Evolutionary conservation across 1,140 invertebrate genomes (phyloP).

Genomic region (Physella acuta): DNA sequence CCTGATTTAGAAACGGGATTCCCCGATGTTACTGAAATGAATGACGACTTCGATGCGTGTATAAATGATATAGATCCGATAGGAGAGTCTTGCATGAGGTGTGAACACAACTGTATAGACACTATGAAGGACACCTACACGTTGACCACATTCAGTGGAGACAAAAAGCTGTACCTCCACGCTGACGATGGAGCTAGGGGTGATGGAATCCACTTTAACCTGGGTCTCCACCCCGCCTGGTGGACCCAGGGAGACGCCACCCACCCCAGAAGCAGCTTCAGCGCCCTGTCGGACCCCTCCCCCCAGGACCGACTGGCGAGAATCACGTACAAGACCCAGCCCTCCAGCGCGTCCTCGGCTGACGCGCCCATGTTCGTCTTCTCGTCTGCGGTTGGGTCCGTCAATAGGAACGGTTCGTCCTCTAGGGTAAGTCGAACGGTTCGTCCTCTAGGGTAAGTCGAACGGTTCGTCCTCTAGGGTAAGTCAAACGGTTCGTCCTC

Average conservation of each 20-base stretch:
- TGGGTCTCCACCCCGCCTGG: conserved; percentile 5
- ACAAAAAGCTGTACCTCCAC: not conserved
- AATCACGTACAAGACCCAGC: conserved; percentile 18
- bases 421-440: conserved; percentile 8
- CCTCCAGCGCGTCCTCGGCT: not conserved
- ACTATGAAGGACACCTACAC: conserved; percentile 13
- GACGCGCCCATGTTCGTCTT: conserved; percentile 21
- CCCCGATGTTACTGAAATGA: not conserved
- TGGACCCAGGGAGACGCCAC: not conserved
- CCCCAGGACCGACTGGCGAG: conserved; percentile 15
- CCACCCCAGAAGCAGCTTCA: not conserved
- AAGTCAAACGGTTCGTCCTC: no score
- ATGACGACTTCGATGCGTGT: not conserved
- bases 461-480: no score
- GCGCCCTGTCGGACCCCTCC: not conserved
- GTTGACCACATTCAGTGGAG: not conserved
- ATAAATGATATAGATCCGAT: not conserved
- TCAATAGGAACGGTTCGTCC: not conserved
- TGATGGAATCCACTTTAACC: conserved; percentile 11
- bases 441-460: no score
- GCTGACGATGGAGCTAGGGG: conserved; percentile 5
- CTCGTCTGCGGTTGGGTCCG: not conserved
- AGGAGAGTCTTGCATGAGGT: not conserved
- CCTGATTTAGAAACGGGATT: no score
- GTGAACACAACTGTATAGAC: conserved; percentile 2